Percentiles rank a stretch among this genome's conserved stretches.
phyloP scores from a whole-genome alignment of 2,113 vertebrate species.

The Eulemur rufifrons region DNA sequence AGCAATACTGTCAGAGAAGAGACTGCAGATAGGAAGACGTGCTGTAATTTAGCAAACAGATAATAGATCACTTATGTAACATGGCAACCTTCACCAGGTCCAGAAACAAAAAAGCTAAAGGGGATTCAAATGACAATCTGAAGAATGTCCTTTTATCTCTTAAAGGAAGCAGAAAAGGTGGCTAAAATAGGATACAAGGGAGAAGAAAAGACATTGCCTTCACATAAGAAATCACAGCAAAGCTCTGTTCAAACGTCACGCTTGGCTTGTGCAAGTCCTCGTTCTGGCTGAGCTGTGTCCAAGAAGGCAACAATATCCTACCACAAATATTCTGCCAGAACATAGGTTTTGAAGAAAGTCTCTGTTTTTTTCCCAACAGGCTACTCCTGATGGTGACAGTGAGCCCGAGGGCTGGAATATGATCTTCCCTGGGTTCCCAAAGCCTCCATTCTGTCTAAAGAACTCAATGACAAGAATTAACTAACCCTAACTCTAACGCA shows the following conservation, averaged over 20 bases:
- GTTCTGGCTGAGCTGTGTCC: background rate
- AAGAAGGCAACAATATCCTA: background rate
- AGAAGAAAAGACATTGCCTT: constrained; percentile 11
- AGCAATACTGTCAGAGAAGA: background rate
- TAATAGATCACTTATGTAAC: background rate
- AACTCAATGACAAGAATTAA: background rate
- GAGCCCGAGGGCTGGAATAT: background rate
- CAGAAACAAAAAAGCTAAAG: background rate
- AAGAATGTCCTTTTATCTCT: background rate
- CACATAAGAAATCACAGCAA: background rate
- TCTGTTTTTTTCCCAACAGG: background rate
- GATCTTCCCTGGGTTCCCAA: background rate
- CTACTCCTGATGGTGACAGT: no score
- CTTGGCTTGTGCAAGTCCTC: background rate
- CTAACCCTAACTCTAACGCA: background rate
- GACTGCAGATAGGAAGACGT: background rate
- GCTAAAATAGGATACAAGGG: background rate
- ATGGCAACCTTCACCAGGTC: background rate
- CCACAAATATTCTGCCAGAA: background rate
- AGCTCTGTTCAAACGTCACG: background rate
- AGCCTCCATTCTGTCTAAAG: background rate
- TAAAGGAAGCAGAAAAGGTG: background rate
- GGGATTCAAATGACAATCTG: background rate
- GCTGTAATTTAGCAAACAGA: background rate
- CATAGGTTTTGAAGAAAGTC: background rate